Conservation (phyloP, 1,140 invertebrate genomes). For the Papilio machaon region DNA sequence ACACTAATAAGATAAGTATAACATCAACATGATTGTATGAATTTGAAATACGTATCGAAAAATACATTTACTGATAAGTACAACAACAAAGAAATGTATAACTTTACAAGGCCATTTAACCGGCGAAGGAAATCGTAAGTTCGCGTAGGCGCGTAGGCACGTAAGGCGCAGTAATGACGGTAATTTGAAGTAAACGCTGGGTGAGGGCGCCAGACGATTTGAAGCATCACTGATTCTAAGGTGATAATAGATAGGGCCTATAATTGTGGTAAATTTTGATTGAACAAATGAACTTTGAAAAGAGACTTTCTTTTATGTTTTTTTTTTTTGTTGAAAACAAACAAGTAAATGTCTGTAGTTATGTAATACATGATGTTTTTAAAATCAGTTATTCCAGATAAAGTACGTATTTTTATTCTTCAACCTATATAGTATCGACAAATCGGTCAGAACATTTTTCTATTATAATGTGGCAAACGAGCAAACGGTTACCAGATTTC, state of each 20-base stretch:
- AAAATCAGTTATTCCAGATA: not conserved
- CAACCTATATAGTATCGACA: too few species aligned
- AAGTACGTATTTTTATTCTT: too few species aligned
- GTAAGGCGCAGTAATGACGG: constrained; percentile 30
- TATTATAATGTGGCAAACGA: too few species aligned
- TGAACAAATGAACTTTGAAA: constrained; percentile 38
- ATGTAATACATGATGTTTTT: not conserved
- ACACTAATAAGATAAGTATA: not conserved
- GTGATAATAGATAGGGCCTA: constrained; percentile 31
- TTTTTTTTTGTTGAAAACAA: too few species aligned
- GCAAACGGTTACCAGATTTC: too few species aligned
- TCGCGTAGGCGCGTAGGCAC: constrained; percentile 15
- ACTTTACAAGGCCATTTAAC: constrained; percentile 33
- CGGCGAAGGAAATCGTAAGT: constrained; percentile 28
- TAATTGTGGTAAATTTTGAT: constrained; percentile 29
- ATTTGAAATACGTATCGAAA: not conserved
- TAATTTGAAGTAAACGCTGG: constrained; percentile 36
- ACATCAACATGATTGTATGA: not conserved
- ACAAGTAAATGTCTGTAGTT: not conserved
- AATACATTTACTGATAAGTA: constrained; percentile 20
- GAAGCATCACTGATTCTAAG: constrained; percentile 37
- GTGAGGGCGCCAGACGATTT: constrained; percentile 33
- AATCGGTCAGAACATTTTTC: too few species aligned
- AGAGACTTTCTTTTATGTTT: not conserved
- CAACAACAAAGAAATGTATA: constrained; percentile 4